phyloP scores from a whole-genome alignment of 2,797 vertebrate genomes.

The Chanos chanos region DNA sequence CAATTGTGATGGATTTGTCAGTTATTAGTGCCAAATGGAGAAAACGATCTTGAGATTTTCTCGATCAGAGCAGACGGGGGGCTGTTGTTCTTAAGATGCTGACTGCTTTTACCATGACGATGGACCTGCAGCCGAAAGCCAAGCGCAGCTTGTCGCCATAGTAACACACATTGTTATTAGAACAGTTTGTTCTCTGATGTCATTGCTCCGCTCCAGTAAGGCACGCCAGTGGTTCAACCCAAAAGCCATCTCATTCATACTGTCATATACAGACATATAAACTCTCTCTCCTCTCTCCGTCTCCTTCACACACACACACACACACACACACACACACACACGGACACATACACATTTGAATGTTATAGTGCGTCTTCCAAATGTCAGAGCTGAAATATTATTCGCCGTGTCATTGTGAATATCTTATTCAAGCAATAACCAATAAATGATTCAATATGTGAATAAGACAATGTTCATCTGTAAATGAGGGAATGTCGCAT shows the following conservation, averaged over 20 bases:
- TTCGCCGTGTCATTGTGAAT: too few species aligned
- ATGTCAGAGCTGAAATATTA: too few species aligned
- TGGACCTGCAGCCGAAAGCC: constrained; percentile 25
- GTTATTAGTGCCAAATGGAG: constrained; percentile 1
- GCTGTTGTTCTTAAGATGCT: constrained; percentile 41
- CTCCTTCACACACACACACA: constrained; percentile 14
- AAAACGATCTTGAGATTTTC: constrained; percentile 24
- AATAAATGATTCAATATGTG: too few species aligned
- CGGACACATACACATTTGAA: constrained; percentile 2
- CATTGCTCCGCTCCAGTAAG: constrained; percentile 54
- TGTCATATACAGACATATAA: background rate
- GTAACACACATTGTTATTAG: constrained; percentile 65
- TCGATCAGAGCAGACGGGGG: constrained; percentile 12
- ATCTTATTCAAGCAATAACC: too few species aligned
- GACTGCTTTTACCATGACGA: constrained; percentile 10
- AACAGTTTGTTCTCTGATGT: constrained; percentile 73
- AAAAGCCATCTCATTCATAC: constrained; percentile 14
- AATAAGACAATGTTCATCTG: too few species aligned
- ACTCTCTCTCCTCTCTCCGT: background rate
- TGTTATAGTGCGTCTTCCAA: too few species aligned
- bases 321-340: constrained; percentile 22
- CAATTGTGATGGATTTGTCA: background rate
- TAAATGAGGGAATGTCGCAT: too few species aligned
- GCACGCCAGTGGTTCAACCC: constrained; percentile 41
- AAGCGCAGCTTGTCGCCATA: constrained; percentile 48